Evolutionary conservation across 2,797 vertebrate species (phyloP).

Genomic region (Benthosema pterotum): DNA sequence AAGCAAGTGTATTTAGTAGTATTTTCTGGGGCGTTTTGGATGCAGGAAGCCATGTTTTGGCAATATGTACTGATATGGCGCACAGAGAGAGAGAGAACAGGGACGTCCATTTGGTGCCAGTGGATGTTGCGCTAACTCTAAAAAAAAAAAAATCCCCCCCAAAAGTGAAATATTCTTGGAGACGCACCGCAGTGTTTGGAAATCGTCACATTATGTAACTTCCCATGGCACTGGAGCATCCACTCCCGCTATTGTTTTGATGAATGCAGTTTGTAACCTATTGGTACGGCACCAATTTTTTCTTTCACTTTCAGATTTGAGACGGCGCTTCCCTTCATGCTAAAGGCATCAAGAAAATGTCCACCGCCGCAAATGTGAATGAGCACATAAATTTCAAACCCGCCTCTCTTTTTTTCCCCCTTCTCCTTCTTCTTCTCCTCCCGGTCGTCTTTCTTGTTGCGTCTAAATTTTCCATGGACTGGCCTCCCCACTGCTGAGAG

Average conservation of each 20-base stretch:
- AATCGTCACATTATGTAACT: slow-evolving; percentile 28
- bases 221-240: slow-evolving; percentile 34
- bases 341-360: slow-evolving; percentile 76
- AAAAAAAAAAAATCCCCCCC: no score
- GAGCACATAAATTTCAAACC: slow-evolving; percentile 69
- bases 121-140: no score
- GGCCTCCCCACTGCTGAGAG: slow-evolving; percentile 83
- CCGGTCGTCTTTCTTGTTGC: slow-evolving; percentile 66
- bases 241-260: slow-evolving; percentile 42
- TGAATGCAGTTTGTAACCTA: slow-evolving; percentile 37
- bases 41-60: no score
- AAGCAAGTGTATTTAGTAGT: no score
- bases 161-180: not conserved
- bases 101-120: no score
- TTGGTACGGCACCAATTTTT: slow-evolving; percentile 40
- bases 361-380: slow-evolving; percentile 73
- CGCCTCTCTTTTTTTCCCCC: slow-evolving; percentile 31
- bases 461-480: slow-evolving; percentile 82
- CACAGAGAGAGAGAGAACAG: no score
- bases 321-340: slow-evolving; percentile 56
- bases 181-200: slow-evolving; percentile 9
- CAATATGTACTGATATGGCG: no score
- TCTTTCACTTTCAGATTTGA: slow-evolving; percentile 71
- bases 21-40: no score
- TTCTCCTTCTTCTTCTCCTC: slow-evolving; percentile 14